Evolutionary conservation across 2,797 vertebrate species (phyloP).

Genomic region (Sebastes oblongus): DNA sequence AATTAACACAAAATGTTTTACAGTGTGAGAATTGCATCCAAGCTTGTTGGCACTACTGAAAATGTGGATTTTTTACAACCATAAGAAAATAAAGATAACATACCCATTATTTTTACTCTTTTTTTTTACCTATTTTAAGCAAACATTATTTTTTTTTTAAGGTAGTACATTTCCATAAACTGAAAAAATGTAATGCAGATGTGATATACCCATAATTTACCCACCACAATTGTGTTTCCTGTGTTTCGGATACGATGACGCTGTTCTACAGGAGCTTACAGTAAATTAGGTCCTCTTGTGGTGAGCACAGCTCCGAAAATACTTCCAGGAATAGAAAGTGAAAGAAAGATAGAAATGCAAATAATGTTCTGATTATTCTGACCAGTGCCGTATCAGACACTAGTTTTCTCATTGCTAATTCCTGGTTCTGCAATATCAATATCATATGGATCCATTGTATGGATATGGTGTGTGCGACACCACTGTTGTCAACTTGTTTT

Average conservation of each 20-base stretch:
- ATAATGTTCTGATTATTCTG: not conserved
- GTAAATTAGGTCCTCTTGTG: conserved; percentile 12
- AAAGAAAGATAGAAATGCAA: not conserved
- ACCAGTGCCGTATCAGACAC: not conserved
- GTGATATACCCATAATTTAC: not conserved
- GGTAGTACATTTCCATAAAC: not conserved
- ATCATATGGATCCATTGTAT: not conserved
- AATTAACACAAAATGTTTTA: not conserved
- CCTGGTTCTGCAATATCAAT: not conserved
- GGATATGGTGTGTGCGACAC: not conserved
- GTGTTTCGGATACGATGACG: not conserved
- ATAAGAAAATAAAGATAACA: not conserved
- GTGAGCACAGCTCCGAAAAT: conserved; percentile 1
- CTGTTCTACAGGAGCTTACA: not conserved
- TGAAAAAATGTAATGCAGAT: not conserved
- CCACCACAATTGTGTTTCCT: not conserved
- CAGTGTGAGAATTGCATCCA: not conserved
- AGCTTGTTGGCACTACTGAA: not conserved
- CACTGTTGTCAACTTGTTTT: not conserved
- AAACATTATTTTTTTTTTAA: not conserved
- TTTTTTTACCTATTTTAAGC: not conserved
- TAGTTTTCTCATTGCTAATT: not conserved
- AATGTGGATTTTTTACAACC: not conserved
- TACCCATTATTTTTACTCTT: not conserved
- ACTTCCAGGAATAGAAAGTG: conserved; percentile 9